Conservation (phyloP, 2,888 invertebrate species). For the Conchocele bisecta region DNA sequence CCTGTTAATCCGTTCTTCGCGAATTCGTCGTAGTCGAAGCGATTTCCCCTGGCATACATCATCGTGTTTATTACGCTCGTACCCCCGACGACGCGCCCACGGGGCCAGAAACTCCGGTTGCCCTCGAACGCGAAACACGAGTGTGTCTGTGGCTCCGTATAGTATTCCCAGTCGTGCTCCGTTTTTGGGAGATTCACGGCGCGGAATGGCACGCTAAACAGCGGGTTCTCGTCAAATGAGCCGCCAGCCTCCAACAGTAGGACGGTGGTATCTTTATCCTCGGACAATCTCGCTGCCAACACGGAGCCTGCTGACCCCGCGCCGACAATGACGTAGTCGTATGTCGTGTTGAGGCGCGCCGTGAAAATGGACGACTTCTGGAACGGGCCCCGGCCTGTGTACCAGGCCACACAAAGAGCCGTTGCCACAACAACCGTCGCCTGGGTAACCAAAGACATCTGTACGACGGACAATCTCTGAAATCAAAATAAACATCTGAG, state of each 20-base stretch:
- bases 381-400: not conserved
- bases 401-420: not conserved
- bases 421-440: not conserved
- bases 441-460: not conserved
- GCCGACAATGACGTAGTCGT: constrained; percentile 26
- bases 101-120: constrained; percentile 92
- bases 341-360: not conserved
- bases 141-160: constrained; percentile 81
- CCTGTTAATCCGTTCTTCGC: constrained; percentile 92
- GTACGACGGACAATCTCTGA: no score
- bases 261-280: constrained; percentile 10
- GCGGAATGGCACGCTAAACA: constrained; percentile 81
- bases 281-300: constrained; percentile 14
- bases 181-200: constrained; percentile 79
- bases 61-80: constrained; percentile 94
- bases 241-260: constrained; percentile 26
- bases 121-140: constrained; percentile 9
- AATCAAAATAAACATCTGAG: no score
- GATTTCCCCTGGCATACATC: constrained; percentile 93
- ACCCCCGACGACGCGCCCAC: constrained; percentile 95
- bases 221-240: constrained; percentile 8
- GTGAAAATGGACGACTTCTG: no score
- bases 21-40: constrained; percentile 95
- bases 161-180: constrained; percentile 80
- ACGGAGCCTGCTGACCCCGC: constrained; percentile 30